Base-by-base conservation (phyloP, 2,113 vertebrate species). In the Ciconia boyciana region DNA sequence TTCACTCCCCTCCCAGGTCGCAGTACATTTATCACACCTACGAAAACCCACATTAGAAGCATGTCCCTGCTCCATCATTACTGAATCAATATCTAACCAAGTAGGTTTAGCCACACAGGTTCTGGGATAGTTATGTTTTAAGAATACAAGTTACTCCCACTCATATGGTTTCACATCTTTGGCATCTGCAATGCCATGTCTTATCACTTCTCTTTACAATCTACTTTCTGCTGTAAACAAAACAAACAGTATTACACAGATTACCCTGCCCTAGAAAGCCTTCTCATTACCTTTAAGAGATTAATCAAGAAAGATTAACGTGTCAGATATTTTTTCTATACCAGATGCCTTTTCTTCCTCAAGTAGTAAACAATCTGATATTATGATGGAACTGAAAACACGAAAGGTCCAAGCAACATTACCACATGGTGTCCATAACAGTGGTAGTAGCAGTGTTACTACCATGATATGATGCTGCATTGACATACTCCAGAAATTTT, bases 251-350 rank as follows among this genome's bases (percentile, higher is more conserved):
- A 94, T 94, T 91, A 87, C 52, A 71, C 60, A 94, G 94, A 97
- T 87, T 97, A 95, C 72, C 80, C 70, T 82, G 86, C 32, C 91
- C 91, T 72, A 94, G 78, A 96, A 95, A 96, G 74, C 77, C 77
- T 82, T 69, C n/a, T 80, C 85, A 58, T 90, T 96, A 96, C 85
- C 92, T 93, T 93, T 90, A 94, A 93, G 82, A 90, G 94, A 96
- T 96, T 96, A 96, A 95, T 90, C 84, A 96, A 94, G 92, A 93
- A 91, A 94, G 92, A 96, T 96, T 97, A 90, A 93, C 91, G 87
- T 46, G 54, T 61, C 74, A 87, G 93, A 83, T 86, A 91, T 74
- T 95, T 96, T 85, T 87, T 76, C 61, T 89, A 48, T 78, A 93
- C 81, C 96, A 93, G 91, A 93, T 87, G 91, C 46, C 83, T 97